Conservation (phyloP, 2,888 invertebrate species). For the Tenthredo livida region DNA sequence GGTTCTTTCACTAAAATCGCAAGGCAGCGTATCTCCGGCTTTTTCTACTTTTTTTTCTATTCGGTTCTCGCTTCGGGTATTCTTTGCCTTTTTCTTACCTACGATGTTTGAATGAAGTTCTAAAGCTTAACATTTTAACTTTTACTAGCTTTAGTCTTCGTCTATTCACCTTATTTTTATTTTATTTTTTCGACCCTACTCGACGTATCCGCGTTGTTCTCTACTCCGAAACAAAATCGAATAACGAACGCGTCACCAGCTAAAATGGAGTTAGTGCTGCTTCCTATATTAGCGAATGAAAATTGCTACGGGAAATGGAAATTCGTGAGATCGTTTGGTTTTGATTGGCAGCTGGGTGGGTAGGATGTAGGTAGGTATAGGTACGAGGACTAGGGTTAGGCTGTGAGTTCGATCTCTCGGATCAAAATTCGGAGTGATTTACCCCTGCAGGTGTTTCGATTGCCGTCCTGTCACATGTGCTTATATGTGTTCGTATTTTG, state of each 20-base stretch:
- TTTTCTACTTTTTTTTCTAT: conserved; percentile 14
- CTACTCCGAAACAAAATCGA: conserved; percentile 16
- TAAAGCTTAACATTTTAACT: conserved; percentile 13
- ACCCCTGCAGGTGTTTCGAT: conserved; percentile 22
- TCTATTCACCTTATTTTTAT: neutral
- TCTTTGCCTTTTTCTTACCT: neutral
- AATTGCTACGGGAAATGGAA: conserved; percentile 45
- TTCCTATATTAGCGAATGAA: conserved; percentile 31
- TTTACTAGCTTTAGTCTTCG: neutral
- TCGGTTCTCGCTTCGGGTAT: neutral
- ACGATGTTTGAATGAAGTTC: conserved; percentile 21
- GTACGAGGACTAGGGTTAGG: conserved; percentile 4
- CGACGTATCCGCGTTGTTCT: neutral
- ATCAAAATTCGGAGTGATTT: conserved; percentile 25
- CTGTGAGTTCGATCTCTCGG: conserved; percentile 10
- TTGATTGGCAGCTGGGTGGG: conserved; percentile 42
- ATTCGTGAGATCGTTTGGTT: conserved; percentile 36
- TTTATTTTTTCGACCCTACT: neutral
- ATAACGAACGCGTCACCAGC: conserved; percentile 26
- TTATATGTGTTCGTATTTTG: neutral
- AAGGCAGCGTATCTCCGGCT: neutral
- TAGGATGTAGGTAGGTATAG: neutral
- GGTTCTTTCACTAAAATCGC: neutral
- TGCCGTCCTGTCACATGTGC: conserved; percentile 2
- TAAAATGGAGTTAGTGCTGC: conserved; percentile 31